phyloP scores from a whole-genome alignment of 2,113 vertebrate genomes.

The Lagopus muta region DNA sequence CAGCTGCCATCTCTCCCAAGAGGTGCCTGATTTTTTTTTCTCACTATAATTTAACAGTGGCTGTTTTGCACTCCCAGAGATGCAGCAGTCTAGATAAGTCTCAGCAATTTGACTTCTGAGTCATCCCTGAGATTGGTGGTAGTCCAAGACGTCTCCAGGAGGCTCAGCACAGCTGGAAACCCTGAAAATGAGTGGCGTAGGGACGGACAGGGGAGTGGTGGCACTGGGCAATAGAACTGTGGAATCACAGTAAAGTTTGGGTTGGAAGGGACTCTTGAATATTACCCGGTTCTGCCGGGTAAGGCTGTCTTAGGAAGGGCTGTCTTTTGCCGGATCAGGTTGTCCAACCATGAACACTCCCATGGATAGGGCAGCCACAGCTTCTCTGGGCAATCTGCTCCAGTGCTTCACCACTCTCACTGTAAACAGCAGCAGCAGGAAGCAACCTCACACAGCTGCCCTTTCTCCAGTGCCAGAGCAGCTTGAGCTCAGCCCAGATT shows the following conservation, averaged over 20 bases:
- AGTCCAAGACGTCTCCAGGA: neutral
- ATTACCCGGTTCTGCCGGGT: neutral
- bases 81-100: neutral
- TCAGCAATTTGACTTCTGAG: neutral
- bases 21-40: neutral
- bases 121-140: neutral
- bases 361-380: neutral
- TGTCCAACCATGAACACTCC: neutral
- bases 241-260: neutral
- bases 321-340: neutral
- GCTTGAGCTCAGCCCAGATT: neutral
- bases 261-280: neutral
- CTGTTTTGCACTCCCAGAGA: neutral
- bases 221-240: neutral
- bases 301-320: neutral
- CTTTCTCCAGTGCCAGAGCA: neutral
- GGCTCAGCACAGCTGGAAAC: neutral
- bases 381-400: neutral
- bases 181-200: neutral
- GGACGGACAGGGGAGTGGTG: neutral
- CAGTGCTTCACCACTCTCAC: neutral
- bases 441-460: neutral
- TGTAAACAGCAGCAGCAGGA: neutral
- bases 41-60: rapidly evolving
- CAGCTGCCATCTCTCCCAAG: neutral